Conservation (phyloP, 2,113 vertebrate species). For the Gallinago paraguaiae region DNA sequence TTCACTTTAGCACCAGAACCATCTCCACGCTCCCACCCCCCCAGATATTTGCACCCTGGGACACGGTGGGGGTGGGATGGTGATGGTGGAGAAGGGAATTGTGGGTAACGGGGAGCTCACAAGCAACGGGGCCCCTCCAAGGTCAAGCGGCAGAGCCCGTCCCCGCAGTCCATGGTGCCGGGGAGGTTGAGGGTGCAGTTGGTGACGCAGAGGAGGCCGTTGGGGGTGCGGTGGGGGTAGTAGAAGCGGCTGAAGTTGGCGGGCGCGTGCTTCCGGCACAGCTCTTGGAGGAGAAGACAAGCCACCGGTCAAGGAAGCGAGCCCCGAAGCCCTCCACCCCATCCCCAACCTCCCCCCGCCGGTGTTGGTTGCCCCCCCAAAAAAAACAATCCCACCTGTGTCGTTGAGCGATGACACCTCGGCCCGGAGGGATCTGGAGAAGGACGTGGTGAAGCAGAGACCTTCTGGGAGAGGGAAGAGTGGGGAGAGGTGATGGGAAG, state of each 20-base stretch:
- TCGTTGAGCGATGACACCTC: rapidly evolving
- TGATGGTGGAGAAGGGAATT: not conserved
- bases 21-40: rapidly evolving
- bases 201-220: not conserved
- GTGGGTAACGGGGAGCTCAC: not conserved
- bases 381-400: not conserved
- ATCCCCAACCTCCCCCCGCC: too few species aligned
- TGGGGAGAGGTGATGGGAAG: too few species aligned
- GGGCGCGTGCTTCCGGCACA: not conserved
- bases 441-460: not conserved
- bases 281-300: not conserved
- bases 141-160: not conserved
- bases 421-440: rapidly evolving
- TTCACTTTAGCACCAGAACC: too few species aligned
- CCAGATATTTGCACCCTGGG: not conserved
- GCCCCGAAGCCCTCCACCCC: too few species aligned
- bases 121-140: not conserved
- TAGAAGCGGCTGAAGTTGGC: not conserved
- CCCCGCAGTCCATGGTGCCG: not conserved
- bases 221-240: rapidly evolving
- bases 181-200: not conserved
- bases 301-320: rapidly evolving
- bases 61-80: too few species aligned
- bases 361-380: too few species aligned
- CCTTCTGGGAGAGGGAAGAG: not conserved